Evolutionary conservation across 2,888 invertebrate genomes (phyloP).

Genomic region (Nemoura dubitans): DNA sequence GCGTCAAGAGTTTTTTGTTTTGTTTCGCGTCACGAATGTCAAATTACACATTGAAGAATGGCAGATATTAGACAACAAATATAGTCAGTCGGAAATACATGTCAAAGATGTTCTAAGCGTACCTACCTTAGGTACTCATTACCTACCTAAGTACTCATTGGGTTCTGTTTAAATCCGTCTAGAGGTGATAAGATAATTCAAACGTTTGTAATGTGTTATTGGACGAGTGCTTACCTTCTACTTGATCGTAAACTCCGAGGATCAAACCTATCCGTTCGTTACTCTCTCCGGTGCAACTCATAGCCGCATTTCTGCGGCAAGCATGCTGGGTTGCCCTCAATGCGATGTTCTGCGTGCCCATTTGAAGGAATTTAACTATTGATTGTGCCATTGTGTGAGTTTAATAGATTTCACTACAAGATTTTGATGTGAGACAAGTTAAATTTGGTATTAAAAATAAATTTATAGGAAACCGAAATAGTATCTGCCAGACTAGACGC

Average conservation of each 20-base stretch:
- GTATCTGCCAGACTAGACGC: not conserved
- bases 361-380: not conserved
- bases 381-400: not conserved
- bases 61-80: too few species aligned
- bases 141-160: too few species aligned
- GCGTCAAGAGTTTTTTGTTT: too few species aligned
- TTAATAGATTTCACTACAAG: not conserved
- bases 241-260: constrained; percentile 20
- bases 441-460: not conserved
- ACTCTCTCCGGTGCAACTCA: constrained; percentile 25
- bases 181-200: too few species aligned
- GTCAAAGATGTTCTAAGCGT: too few species aligned
- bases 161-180: too few species aligned
- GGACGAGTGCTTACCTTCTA: not conserved
- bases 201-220: not conserved
- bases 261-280: constrained; percentile 1
- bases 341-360: not conserved
- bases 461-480: not conserved
- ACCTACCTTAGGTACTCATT: too few species aligned
- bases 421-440: not conserved
- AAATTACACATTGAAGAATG: too few species aligned
- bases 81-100: too few species aligned
- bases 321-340: not conserved
- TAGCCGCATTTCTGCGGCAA: not conserved
- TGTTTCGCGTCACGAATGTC: too few species aligned